Base-by-base conservation (phyloP, 2,888 invertebrate genomes). In the Mechanitis messenoides region DNA sequence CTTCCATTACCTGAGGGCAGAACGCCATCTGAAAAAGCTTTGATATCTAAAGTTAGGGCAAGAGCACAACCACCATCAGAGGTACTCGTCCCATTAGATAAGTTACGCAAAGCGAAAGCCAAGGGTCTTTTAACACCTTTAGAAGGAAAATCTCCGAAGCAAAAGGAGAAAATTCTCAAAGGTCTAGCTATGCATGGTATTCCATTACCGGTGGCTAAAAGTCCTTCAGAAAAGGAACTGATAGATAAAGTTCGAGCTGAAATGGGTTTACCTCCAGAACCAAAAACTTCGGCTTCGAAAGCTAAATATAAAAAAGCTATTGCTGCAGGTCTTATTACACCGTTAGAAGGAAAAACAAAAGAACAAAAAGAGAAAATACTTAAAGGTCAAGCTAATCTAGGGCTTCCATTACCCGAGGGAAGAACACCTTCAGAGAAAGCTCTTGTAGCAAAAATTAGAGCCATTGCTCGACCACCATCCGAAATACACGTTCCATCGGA, bases 291-390 rank as follows among this genome's bases (percentile, higher is more conserved):
- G 0, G 73, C 66, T 6, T 67, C 69, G 28, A 68, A 57, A 62
- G 59, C 55, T n/a, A 71, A 64, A 63, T 69, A 71, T 46, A 68
- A 67, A 2, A 64, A 69, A 64, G 75, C 72, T 12, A 53, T 65
- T 35, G 67, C 67, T 7, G 65, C 62, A 42, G 74, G 74, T 6
- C 20, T 72, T 3, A 67, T 74, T 33, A 65, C 62, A n/a, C 73
- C 75, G 1, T 53, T 75, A 55, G 72, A 71, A 65, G 75, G 73
- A 2, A 73, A 71, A 62, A 58, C 69, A 2, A 6, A 55, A 3
- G 53, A 54, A 38, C 62, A 72, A 56, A 72, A 70, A 59, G 70
- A 68, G 56, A 67, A 67, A 55, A 68, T 70, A 3, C 57, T 72
- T 33, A 50, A 55, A 60, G 59, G 50, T 6, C 66, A 65, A 50